Conservation (phyloP, 2,797 vertebrate species). For the Megaceryle alcyon region DNA sequence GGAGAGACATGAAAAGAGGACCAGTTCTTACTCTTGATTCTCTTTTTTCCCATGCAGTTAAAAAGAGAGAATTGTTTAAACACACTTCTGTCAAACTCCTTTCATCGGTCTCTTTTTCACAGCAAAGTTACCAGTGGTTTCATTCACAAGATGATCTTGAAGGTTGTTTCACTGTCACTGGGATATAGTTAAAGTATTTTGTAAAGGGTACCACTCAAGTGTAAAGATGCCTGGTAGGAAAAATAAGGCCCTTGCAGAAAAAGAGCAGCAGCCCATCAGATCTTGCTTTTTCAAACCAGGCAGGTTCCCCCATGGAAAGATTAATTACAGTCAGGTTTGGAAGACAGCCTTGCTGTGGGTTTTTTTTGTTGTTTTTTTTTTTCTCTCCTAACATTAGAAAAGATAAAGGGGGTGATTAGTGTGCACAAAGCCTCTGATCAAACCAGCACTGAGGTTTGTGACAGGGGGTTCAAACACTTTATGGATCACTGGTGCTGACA, state of each 20-base stretch:
- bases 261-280: constrained; percentile 76
- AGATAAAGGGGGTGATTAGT: constrained; percentile 80
- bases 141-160: constrained; percentile 78
- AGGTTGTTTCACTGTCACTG: constrained; percentile 75
- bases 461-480: constrained; percentile 79
- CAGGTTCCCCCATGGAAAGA: constrained; percentile 74
- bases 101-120: constrained; percentile 71
- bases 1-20: constrained; percentile 71
- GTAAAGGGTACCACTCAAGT: constrained; percentile 74
- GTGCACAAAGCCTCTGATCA: constrained; percentile 79
- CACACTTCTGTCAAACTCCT: constrained; percentile 59
- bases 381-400: constrained; percentile 67
- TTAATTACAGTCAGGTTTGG: constrained; percentile 80
- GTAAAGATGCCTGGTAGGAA: constrained; percentile 78
- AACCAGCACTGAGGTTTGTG: constrained; percentile 74
- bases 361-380: neutral
- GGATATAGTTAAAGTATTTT: constrained; percentile 70
- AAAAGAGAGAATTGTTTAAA: constrained; percentile 73
- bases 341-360: constrained; percentile 60
- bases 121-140: constrained; percentile 70
- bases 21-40: constrained; percentile 35
- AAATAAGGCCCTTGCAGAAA: constrained; percentile 72
- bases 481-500: constrained; percentile 79
- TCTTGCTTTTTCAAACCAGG: constrained; percentile 74
- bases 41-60: constrained; percentile 62